Conservation (phyloP, 2,113 vertebrate genomes). For the Lycocorax pyrrhopterus region DNA sequence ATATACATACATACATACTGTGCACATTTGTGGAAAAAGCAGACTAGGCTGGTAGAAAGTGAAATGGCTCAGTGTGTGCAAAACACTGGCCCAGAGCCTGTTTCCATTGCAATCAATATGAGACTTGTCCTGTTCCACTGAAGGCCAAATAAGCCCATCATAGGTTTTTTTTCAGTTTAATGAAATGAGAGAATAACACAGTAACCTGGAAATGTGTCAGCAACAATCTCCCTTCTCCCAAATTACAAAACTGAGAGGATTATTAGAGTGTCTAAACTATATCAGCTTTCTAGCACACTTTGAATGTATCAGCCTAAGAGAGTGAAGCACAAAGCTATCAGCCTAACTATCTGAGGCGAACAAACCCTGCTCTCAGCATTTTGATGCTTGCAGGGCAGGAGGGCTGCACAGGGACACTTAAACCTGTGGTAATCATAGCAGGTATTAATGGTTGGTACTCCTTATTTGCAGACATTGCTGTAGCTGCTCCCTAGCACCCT, state of each 20-base stretch:
- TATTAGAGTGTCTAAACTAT: not conserved
- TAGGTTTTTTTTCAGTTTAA: not conserved
- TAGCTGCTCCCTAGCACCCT: not conserved
- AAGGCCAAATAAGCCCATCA: not conserved
- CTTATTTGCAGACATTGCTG: not conserved
- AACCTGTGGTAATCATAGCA: not conserved
- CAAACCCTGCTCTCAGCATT: not conserved
- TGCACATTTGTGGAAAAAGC: not conserved
- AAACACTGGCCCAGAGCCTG: not conserved
- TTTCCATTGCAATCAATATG: not conserved
- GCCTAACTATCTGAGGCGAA: not conserved
- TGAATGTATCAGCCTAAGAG: not conserved
- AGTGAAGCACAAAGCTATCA: not conserved
- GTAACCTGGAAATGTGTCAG: not conserved
- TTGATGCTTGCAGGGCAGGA: not conserved
- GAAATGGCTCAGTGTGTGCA: not conserved
- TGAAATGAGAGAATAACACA: not conserved
- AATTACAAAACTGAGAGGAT: not conserved
- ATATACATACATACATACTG: not conserved
- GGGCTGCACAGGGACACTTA: not conserved
- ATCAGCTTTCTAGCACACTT: not conserved
- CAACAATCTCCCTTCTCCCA: not conserved
- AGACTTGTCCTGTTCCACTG: not conserved
- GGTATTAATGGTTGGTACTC: not conserved
- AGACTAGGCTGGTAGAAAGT: not conserved